These are phyloP conservation scores for Pardalotus punctatus DNA, from an alignment of 2,113 vertebrate genomes.

Conservation along the genomic window DNA sequence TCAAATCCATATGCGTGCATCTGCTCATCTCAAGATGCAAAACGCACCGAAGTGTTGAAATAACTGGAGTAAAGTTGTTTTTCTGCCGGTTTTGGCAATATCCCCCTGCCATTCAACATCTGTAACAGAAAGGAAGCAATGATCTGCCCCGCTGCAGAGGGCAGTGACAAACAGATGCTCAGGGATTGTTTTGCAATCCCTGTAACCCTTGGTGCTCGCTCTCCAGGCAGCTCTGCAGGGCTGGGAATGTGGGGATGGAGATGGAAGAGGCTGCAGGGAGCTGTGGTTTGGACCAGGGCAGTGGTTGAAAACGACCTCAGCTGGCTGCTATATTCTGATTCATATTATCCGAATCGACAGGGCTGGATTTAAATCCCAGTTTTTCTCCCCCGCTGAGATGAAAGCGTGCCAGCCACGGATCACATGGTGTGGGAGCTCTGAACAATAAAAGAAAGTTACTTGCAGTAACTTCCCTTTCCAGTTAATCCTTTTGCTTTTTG, in stretches of 20 bases:
- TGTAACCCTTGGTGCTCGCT: neutral
- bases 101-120: neutral
- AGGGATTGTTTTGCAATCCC: neutral
- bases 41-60: neutral
- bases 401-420: neutral
- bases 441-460: slow-evolving; percentile 25
- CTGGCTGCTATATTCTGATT: neutral
- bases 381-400: slow-evolving; percentile 2
- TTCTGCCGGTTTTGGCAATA: neutral
- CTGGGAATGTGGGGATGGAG: neutral
- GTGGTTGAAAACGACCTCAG: neutral
- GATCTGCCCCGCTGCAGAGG: neutral
- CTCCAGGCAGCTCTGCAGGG: neutral
- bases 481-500: neutral
- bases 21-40: neutral
- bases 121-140: slow-evolving; percentile 23
- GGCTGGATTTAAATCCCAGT: neutral
- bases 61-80: neutral
- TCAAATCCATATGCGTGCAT: neutral
- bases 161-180: neutral
- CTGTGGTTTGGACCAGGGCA: neutral
- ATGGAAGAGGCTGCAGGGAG: neutral
- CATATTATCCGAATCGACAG: neutral
- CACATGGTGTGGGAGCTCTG: neutral
- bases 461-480: neutral